Conservation (phyloP, 2,113 vertebrate genomes). For the Anser cygnoides region DNA sequence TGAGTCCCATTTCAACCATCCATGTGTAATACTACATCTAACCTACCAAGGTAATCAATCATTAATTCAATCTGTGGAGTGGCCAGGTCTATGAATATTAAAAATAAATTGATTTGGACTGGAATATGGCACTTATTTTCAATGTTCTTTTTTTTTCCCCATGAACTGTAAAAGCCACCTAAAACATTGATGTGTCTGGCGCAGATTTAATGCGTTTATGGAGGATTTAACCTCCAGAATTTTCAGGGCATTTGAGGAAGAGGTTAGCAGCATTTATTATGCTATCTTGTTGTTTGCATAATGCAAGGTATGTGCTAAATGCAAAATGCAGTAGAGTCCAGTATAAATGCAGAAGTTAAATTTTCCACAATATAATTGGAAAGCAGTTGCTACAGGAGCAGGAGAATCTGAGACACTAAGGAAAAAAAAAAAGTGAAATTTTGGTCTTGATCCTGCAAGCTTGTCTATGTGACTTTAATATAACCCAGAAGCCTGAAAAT, state of each 20-base stretch:
- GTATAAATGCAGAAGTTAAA: background rate
- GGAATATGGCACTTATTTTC: background rate
- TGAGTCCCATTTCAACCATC: background rate
- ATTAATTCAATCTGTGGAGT: background rate
- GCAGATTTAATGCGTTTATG: background rate
- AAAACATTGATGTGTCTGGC: background rate
- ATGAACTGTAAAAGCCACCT: background rate
- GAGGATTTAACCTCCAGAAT: background rate
- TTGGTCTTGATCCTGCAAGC: background rate
- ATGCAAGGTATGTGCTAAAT: background rate
- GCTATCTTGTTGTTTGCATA: background rate
- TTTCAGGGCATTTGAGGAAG: background rate
- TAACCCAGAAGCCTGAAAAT: background rate
- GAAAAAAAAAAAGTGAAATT: background rate
- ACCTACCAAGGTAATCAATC: background rate
- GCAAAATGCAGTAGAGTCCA: background rate
- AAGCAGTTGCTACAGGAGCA: background rate
- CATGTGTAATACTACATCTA: background rate
- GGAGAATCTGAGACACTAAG: background rate
- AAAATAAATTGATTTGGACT: background rate
- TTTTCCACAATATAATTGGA: background rate
- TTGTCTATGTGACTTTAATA: background rate
- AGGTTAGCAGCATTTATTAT: background rate
- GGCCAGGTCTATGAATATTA: background rate
- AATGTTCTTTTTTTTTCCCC: rapidly evolving